These are phyloP conservation scores for Palloptera scutellata DNA, from an alignment of 2,888 invertebrate species.

Conservation along the genomic window DNA sequence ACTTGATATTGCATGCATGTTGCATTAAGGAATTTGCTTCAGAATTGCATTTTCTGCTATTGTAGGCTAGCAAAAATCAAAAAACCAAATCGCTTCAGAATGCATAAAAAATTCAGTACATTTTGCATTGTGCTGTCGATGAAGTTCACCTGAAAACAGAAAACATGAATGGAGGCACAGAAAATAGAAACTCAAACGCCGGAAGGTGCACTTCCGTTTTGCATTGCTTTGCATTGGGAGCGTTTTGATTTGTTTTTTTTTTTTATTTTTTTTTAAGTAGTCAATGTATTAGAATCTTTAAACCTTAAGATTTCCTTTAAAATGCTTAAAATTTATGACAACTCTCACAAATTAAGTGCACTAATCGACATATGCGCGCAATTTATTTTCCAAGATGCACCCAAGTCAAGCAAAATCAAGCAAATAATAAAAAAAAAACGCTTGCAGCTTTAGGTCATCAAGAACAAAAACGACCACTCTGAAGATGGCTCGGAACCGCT, in stretches of 20 bases:
- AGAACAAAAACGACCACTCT: slow-evolving; percentile 28
- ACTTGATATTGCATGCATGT: neutral
- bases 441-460: slow-evolving; percentile 42
- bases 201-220: slow-evolving; percentile 18
- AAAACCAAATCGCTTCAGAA: too few species aligned
- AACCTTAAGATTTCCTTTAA: slow-evolving; percentile 18
- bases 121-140: too few species aligned
- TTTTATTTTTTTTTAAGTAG: neutral
- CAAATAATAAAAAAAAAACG: neutral
- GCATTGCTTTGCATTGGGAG: neutral
- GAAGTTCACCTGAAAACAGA: too few species aligned
- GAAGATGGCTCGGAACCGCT: slow-evolving; percentile 32
- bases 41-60: too few species aligned
- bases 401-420: neutral
- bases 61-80: too few species aligned
- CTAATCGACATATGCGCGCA: slow-evolving; percentile 37
- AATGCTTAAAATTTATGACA: slow-evolving; percentile 35
- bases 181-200: slow-evolving; percentile 3
- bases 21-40: neutral
- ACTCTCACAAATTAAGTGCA: slow-evolving; percentile 35
- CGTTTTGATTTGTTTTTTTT: neutral
- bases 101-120: too few species aligned
- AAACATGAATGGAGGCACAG: neutral
- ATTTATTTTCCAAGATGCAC: slow-evolving; percentile 28
- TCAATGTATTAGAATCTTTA: slow-evolving; percentile 25